Conservation (phyloP, 2,113 vertebrate genomes). For the Mobula birostris region DNA sequence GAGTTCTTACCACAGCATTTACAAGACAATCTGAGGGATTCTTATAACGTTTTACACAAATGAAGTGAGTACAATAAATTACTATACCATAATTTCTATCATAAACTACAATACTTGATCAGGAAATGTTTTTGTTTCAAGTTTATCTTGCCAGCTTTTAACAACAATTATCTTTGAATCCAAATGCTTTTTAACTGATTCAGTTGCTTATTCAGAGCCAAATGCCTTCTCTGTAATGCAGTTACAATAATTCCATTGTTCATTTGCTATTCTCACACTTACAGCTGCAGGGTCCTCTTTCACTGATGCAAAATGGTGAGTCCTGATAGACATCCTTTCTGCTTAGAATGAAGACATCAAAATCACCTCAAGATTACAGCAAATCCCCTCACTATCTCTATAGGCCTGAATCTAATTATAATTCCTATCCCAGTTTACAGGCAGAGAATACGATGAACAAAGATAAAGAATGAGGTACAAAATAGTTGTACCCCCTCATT, state of each 20-base stretch:
- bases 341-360: not conserved
- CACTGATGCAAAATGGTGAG: not conserved
- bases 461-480: not conserved
- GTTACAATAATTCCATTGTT: conserved; percentile 3
- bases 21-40: not conserved
- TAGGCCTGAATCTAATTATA: not conserved
- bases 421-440: not conserved
- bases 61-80: not conserved
- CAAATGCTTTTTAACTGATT: not conserved
- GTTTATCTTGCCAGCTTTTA: not conserved
- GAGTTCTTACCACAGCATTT: too few relatives aligned
- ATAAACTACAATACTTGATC: not conserved
- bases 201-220: not conserved
- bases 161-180: not conserved
- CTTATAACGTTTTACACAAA: not conserved
- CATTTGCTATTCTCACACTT: not conserved
- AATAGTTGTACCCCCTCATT: not conserved
- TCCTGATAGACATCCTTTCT: not conserved
- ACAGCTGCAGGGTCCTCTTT: not conserved
- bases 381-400: not conserved
- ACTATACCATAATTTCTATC: not conserved
- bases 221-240: not conserved
- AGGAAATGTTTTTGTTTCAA: not conserved
- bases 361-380: not conserved
- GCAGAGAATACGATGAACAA: not conserved